Evolutionary conservation across 35 echinoderm and acorn worm species (phyloP), one percentile per base, ranked within the genome.

Genomic region (Patiria miniata): DNA sequence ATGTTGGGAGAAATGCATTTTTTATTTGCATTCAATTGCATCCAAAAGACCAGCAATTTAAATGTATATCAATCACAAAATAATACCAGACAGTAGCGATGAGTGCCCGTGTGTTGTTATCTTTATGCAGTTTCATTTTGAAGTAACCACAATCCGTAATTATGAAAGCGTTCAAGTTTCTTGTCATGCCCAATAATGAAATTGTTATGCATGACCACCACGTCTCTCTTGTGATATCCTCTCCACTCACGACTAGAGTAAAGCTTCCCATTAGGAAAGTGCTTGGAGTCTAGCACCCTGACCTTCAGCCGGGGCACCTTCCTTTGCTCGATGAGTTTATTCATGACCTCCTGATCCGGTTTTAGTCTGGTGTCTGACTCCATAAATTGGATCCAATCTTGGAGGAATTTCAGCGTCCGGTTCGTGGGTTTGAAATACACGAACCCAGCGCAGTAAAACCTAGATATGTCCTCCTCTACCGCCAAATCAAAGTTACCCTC

Each of bases 181-280:
- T 36, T 29, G 68, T 90, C 87, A 39, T 90, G 87, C 5, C 87
- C 87, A 36, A 52, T 23, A 34, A 90, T 77, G 40, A 79, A 90
- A 47, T 90, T 90, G 37, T 90, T 90, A 26, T 90, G 87, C 17
- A 90, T 36, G 29, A 90, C 68, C 51, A 90, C 87, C 9, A 56
- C 52, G 8, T 83, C 58, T 30, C 28, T 42, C 2, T 83, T 47
- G 26, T 52, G 17, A 26, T 81, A 59, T 26, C 50, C 8, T 7
- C 60, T 26, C 56, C 56, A 83, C 14, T 82, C 14, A 2, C 37
- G 52, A 47, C 77, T 42, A 37, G 82, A 90, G 36, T 34, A 90
- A 33, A 83, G 40, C 7, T 28, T 29, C 4, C 87, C 87, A 52
- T 54, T 82, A 33, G 78, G 59, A 52, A 90, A 90, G 21, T 51